These are phyloP conservation scores for Ichneumoninae sp. DNA, from an alignment of 2,888 invertebrate genomes.

Conservation along the genomic window DNA sequence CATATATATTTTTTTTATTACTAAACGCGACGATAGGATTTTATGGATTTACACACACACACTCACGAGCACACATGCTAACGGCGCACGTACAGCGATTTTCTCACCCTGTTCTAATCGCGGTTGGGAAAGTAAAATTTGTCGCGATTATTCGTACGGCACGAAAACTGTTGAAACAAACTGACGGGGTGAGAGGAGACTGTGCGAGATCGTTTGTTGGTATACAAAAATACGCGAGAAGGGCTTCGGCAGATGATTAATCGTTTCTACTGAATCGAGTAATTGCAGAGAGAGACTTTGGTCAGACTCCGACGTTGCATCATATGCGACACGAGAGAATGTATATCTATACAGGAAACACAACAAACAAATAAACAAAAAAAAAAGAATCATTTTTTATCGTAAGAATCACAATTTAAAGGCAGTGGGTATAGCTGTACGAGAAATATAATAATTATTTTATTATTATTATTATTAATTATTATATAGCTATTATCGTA, in stretches of 20 bases:
- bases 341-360: conserved; percentile 37
- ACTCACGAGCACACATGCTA: neutral
- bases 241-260: conserved; percentile 26
- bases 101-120: conserved; percentile 6
- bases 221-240: neutral
- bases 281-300: conserved; percentile 28
- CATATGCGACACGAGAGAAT: conserved; percentile 34
- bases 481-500: conserved; percentile 81
- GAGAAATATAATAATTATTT: conserved; percentile 73
- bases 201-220: neutral
- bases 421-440: conserved; percentile 82
- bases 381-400: conserved; percentile 62
- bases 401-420: conserved; percentile 78
- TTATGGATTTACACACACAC: conserved; percentile 37
- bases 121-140: neutral
- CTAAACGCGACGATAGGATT: conserved; percentile 44
- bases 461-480: conserved; percentile 76
- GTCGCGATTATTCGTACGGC: conserved; percentile 17
- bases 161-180: conserved; percentile 10
- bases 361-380: conserved; percentile 36
- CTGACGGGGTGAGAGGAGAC: neutral
- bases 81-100: conserved; percentile 23
- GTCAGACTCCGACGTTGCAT: conserved; percentile 50
- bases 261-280: conserved; percentile 30
- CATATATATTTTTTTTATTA: conserved; percentile 44